Evolutionary conservation across 2,888 invertebrate genomes (phyloP), one percentile per base, ranked within the genome.

Genomic region (Chirona hameri): DNA sequence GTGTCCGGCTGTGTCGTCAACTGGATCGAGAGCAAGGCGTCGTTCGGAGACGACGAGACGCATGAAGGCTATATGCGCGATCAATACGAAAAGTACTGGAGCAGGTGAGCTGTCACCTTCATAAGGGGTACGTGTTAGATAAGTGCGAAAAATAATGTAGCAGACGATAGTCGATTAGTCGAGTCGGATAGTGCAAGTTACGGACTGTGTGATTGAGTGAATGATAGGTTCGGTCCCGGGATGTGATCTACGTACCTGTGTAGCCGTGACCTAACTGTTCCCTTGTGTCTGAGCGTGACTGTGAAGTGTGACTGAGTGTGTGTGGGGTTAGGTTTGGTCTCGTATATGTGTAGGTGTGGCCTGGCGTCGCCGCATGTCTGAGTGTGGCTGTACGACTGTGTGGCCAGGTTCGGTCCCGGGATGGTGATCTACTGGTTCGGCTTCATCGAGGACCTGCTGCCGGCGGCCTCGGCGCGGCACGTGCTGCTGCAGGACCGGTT

Each of bases 371-470:
- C 57, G 65, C 7, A n/a, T n/a, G n/a, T n/a, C n/a, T n/a, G n/a
- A n/a, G n/a, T n/a, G n/a, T n/a, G n/a, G n/a, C n/a, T n/a, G n/a
- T n/a, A n/a, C n/a, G n/a, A n/a, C n/a, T n/a, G n/a, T n/a, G n/a
- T n/a, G n/a, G n/a, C n/a, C 86, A 92, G 97, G 87, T 98, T 97
- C 90, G 98, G 98, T 2, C 92, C 97, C 57, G 98, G 97, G 0
- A 90, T 97, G 85, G 95, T 98, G 0, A 97, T 98, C 85, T 98
- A 98, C 88, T 98, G 98, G 98, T 95, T 96, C 90, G 97, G 97
- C 24, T 97, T 87, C 85, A 87, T 90, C 79, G 88, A 89, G 81
- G 89, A 89, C 84, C 84, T 90, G 55, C n/a, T 79, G 14, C 14
- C 79, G 27, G 79, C 48, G 18, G 48, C 79, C 27, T 79, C 79